A percentile compares a stretch with the other conserved stretches of the same genome.
Conservation (phyloP, 2,797 vertebrate species). For the Spea hammondii region DNA sequence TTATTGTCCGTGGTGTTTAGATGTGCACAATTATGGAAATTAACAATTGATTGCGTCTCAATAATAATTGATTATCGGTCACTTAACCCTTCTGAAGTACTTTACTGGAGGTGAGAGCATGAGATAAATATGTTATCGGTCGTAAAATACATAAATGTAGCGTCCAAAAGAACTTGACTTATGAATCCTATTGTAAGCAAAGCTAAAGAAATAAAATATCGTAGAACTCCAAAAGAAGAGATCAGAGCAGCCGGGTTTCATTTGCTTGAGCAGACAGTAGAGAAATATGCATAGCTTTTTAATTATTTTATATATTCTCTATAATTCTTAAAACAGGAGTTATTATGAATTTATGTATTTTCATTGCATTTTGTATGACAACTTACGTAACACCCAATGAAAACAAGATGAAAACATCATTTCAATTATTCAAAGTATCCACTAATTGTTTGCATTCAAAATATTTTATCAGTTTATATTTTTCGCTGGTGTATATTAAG, state of each 20-base stretch:
- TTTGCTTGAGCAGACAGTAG: conserved; percentile 71
- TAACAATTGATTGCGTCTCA: conserved; percentile 87
- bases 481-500: too few relatives aligned
- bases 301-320: conserved; percentile 41
- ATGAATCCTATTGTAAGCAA: conserved; percentile 69
- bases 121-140: conserved; percentile 69
- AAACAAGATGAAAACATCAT: too few relatives aligned
- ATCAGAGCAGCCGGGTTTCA: conserved; percentile 76
- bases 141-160: conserved; percentile 61
- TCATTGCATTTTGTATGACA: too few relatives aligned
- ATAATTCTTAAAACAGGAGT: too few relatives aligned
- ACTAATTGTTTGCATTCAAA: too few relatives aligned
- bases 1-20: conserved; percentile 86
- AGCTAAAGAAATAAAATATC: conserved; percentile 77
- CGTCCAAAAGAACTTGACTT: conserved; percentile 70
- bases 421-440: too few relatives aligned
- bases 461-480: too few relatives aligned
- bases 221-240: conserved; percentile 77
- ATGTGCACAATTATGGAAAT: conserved; percentile 95
- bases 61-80: conserved; percentile 85
- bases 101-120: conserved; percentile 71
- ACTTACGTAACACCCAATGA: too few relatives aligned
- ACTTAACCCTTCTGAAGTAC: conserved; percentile 71
- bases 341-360: too few relatives aligned
- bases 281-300: conserved; percentile 80